Evolutionary conservation across 2,797 vertebrate genomes (phyloP).

Genomic region (Siniperca obscura): DNA sequence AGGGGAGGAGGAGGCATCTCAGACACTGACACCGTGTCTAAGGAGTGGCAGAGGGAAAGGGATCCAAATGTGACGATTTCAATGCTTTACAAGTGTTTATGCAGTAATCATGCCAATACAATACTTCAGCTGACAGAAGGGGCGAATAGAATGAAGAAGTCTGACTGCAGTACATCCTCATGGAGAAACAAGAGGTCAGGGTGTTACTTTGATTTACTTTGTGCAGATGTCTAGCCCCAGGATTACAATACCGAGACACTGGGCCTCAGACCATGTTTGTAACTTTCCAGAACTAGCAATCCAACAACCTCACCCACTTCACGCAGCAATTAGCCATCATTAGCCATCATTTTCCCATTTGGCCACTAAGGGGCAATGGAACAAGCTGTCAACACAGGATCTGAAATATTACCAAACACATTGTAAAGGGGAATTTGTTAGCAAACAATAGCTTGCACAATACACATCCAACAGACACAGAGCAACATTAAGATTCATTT

Average conservation of each 20-base stretch:
- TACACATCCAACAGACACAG: background rate
- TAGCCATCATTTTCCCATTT: too few species aligned
- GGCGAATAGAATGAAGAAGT: background rate
- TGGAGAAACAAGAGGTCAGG: background rate
- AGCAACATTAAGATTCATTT: background rate
- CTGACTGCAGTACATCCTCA: background rate
- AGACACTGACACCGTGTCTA: slow-evolving; percentile 1
- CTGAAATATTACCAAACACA: background rate
- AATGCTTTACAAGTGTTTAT: slow-evolving; percentile 29
- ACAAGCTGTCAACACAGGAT: too few species aligned
- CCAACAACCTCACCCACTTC: background rate
- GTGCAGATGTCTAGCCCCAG: background rate
- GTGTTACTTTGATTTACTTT: background rate
- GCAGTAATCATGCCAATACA: slow-evolving; percentile 7
- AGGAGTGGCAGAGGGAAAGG: background rate
- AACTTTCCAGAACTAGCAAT: background rate
- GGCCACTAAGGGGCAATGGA: too few species aligned
- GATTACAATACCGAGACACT: background rate
- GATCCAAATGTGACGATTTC: slow-evolving; percentile 32
- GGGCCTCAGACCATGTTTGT: background rate
- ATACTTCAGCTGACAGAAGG: background rate
- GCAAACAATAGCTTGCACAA: background rate
- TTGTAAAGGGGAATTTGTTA: background rate
- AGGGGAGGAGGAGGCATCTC: slow-evolving; percentile 27
- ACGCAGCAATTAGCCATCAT: background rate